Percentiles rank a stretch among this genome's conserved stretches.
phyloP scores from a whole-genome alignment of 2,888 invertebrate species.

The Campopleginae sp. region DNA sequence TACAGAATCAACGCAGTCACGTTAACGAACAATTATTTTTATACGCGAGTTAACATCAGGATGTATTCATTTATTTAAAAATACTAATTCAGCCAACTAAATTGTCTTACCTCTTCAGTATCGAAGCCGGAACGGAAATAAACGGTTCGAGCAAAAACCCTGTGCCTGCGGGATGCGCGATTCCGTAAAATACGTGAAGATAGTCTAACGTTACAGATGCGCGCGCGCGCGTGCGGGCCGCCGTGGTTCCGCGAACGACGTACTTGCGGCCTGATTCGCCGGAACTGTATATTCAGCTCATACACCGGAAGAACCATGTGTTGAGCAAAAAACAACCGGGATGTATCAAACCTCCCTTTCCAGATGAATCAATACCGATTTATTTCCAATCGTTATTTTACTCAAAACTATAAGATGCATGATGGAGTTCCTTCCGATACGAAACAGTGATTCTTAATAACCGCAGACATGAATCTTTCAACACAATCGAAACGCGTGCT shows the following conservation, averaged over 20 bases:
- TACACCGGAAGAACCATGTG: background rate
- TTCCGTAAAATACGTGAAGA: conserved; percentile 48
- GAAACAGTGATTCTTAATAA: background rate
- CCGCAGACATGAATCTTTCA: background rate
- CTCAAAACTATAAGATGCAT: background rate
- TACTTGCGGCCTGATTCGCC: conserved; percentile 54
- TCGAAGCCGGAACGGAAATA: conserved; percentile 72
- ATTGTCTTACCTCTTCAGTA: conserved; percentile 72
- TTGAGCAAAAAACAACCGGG: conserved; percentile 21
- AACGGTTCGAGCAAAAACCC: conserved; percentile 63
- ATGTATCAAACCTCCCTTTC: background rate
- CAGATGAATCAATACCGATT: background rate
- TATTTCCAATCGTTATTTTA: background rate
- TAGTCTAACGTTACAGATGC: conserved; percentile 26
- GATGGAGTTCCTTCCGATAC: background rate
- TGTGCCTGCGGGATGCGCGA: conserved; percentile 49
- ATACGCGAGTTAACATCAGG: conserved; percentile 2
- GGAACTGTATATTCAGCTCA: conserved; percentile 13
- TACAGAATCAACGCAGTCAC: conserved; percentile 4
- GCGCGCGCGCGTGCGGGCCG: conserved; percentile 10
- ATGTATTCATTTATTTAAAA: conserved; percentile 6
- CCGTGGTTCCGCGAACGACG: background rate
- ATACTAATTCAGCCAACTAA: conserved; percentile 12
- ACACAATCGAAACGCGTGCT: background rate
- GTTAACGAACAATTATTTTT: background rate